These are phyloP conservation scores for Pagrus major DNA, from an alignment of 2,113 vertebrate species.

Conservation along the genomic window DNA sequence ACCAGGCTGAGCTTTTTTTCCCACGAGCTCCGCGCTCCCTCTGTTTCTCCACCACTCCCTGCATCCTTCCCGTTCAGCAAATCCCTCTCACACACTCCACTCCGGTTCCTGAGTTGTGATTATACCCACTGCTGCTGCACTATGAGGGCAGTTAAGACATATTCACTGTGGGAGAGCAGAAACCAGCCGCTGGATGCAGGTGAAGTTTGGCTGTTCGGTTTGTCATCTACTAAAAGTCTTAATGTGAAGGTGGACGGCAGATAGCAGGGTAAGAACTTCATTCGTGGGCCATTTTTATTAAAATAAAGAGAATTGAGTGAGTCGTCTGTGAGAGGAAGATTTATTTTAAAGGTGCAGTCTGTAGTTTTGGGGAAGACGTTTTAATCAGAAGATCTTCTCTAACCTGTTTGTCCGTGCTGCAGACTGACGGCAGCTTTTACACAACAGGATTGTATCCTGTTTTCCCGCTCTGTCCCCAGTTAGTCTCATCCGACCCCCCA, in stretches of 20 bases:
- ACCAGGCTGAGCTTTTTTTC: slow-evolving; percentile 51
- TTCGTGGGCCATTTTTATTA: neutral
- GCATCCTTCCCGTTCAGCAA: slow-evolving; percentile 14
- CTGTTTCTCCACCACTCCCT: neutral
- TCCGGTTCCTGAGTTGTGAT: neutral
- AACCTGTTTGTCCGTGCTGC: neutral
- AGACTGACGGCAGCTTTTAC: neutral
- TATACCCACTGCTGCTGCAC: neutral
- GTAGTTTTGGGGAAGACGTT: too few species aligned
- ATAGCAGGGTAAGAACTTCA: neutral
- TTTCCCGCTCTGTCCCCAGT: neutral
- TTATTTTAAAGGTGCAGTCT: too few species aligned
- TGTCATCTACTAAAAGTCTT: neutral
- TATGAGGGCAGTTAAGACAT: neutral
- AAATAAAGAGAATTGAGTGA: neutral
- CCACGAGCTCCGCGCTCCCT: neutral
- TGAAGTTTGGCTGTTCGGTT: neutral
- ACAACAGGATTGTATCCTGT: neutral
- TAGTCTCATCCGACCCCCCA: neutral
- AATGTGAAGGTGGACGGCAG: neutral
- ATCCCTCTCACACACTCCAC: neutral
- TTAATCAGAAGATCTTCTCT: too few species aligned
- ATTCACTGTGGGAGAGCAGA: neutral
- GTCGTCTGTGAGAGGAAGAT: neutral
- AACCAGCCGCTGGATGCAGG: slow-evolving; percentile 9